Evolutionary conservation across 2,888 invertebrate genomes (phyloP), one percentile per base, ranked within the genome.

Genomic region (Helobdella robusta): DNA sequence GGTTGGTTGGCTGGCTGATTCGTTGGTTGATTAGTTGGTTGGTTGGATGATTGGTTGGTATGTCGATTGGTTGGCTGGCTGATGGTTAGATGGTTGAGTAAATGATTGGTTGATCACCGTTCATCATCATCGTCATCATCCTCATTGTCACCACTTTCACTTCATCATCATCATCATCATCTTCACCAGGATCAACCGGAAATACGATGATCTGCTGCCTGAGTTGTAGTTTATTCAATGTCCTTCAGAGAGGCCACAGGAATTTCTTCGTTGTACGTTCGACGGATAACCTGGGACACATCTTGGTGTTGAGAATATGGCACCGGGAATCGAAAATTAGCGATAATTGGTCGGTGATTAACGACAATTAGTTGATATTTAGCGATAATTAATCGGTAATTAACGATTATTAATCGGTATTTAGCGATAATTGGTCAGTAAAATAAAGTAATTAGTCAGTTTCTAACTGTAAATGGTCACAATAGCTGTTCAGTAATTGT

Each of bases 301-400:
- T 62, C 8, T 50, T 62, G 18, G 25, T 62, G 8, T 5, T 62
- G n/a, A 23, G 48, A n/a, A 30, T 62, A n/a, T 62, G 62, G 62
- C 62, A 62, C 32, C 36, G 62, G 20, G 62, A 50, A n/a, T n/a
- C n/a, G n/a, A n/a, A n/a, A n/a, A n/a, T n/a, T n/a, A n/a, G n/a
- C n/a, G n/a, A n/a, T n/a, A n/a, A n/a, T n/a, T n/a, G n/a, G n/a
- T n/a, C n/a, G n/a, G n/a, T n/a, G n/a, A n/a, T n/a, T n/a, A n/a
- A n/a, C n/a, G n/a, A n/a, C n/a, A n/a, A n/a, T n/a, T n/a, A n/a
- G n/a, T n/a, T n/a, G n/a, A n/a, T n/a, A n/a, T n/a, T n/a, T n/a
- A n/a, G n/a, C n/a, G n/a, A n/a, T n/a, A n/a, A n/a, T n/a, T n/a
- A n/a, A n/a, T n/a, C n/a, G n/a, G n/a, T n/a, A n/a, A n/a, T n/a